These are phyloP conservation scores for Villa cingulata DNA, from an alignment of 2,888 invertebrate genomes.

Conservation along the genomic window DNA sequence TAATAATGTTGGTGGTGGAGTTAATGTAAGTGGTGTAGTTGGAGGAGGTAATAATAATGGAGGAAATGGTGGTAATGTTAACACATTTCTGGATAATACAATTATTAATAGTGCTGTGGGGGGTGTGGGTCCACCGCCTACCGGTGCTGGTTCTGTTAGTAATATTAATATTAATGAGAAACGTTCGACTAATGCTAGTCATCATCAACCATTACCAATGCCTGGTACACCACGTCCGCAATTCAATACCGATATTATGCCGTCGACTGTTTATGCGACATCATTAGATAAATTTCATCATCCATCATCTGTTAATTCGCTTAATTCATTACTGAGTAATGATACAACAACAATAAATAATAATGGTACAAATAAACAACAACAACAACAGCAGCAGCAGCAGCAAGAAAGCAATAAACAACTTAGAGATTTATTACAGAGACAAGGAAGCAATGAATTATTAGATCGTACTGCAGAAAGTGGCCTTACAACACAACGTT, in stretches of 20 bases:
- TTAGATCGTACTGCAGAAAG: not conserved
- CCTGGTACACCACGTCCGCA: slow-evolving; percentile 43
- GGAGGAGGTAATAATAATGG: too few species aligned
- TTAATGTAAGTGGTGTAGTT: not conserved
- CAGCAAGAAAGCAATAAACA: slow-evolving; percentile 51
- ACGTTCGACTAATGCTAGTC: not conserved
- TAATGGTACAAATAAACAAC: not conserved
- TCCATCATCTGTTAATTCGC: slow-evolving; percentile 22
- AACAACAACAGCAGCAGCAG: slow-evolving; percentile 1
- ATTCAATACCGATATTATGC: slow-evolving; percentile 32
- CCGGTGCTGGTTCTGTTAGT: too few species aligned
- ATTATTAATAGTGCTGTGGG: too few species aligned
- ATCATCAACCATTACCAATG: slow-evolving; percentile 38
- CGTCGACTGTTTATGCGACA: slow-evolving; percentile 25
- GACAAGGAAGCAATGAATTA: slow-evolving; percentile 44
- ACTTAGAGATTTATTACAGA: slow-evolving; percentile 63
- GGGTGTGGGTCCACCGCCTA: too few species aligned
- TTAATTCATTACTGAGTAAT: not conserved
- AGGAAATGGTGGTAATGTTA: not conserved
- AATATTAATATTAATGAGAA: not conserved
- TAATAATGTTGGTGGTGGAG: not conserved
- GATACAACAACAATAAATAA: not conserved
- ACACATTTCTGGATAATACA: not conserved
- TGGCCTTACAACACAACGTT: not conserved
- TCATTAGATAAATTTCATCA: slow-evolving; percentile 31